Conservation (phyloP, 2,888 invertebrate genomes). For the Microdon myrmicae region DNA sequence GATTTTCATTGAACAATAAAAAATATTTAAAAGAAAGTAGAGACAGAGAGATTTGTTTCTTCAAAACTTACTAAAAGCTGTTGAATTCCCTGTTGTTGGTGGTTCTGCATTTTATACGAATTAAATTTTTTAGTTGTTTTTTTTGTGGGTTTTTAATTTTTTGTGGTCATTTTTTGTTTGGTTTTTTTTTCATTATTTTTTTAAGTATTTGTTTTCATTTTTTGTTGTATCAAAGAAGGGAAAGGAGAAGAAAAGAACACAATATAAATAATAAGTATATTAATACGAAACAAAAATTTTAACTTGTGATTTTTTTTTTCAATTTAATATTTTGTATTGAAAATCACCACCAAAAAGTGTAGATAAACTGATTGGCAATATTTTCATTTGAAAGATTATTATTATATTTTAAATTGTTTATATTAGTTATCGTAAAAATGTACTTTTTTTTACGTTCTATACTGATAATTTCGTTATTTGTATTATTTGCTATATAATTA, state of each 20-base stretch:
- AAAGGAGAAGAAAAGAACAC: slow-evolving; percentile 36
- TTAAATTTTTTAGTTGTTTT: slow-evolving; percentile 47
- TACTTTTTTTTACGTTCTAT: slow-evolving; percentile 38
- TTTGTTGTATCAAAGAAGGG: slow-evolving; percentile 29
- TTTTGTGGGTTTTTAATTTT: slow-evolving; percentile 24
- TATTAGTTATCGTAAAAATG: slow-evolving; percentile 1
- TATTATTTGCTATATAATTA: slow-evolving; percentile 1
- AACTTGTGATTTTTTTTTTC: slow-evolving; percentile 1
- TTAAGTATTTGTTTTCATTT: no score
- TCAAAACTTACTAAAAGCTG: slow-evolving; percentile 86
- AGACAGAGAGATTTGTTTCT: slow-evolving; percentile 36
- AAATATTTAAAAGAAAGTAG: slow-evolving; percentile 59
- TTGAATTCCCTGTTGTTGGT: slow-evolving; percentile 91
- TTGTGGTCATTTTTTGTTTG: slow-evolving; percentile 18
- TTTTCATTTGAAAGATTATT: neutral
- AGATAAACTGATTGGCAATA: slow-evolving; percentile 8
- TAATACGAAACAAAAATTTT: slow-evolving; percentile 14
- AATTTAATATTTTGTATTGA: slow-evolving; percentile 1
- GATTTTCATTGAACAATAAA: slow-evolving; percentile 66
- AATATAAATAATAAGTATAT: slow-evolving; percentile 32
- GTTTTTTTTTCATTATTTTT: slow-evolving; percentile 18
- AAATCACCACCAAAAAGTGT: slow-evolving; percentile 12
- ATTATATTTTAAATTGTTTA: slow-evolving; percentile 3
- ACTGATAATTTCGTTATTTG: slow-evolving; percentile 34
- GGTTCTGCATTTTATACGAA: slow-evolving; percentile 77